phyloP scores from a whole-genome alignment of 2,888 invertebrate species.

The Spisula solida region DNA sequence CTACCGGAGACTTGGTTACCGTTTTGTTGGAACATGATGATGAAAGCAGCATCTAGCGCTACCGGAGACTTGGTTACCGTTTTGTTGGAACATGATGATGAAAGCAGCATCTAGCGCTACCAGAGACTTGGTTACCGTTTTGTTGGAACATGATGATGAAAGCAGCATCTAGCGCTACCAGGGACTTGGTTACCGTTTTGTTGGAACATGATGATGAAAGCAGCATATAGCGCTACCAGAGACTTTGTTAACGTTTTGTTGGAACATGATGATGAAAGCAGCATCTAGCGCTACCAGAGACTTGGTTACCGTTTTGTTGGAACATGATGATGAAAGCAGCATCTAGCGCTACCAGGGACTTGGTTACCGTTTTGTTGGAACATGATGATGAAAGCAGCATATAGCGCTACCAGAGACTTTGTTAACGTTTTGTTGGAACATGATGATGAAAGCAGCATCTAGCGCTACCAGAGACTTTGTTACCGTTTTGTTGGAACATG shows the following conservation, averaged over 20 bases:
- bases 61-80: too few species aligned
- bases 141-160: slow-evolving; percentile 5
- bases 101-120: too few species aligned
- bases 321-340: slow-evolving; percentile 22
- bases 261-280: slow-evolving; percentile 16
- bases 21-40: too few species aligned
- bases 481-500: slow-evolving; percentile 20
- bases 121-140: too few species aligned
- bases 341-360: neutral
- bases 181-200: neutral
- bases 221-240: slow-evolving; percentile 46
- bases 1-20: too few species aligned
- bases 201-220: slow-evolving; percentile 35
- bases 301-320: too few species aligned
- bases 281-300: too few species aligned
- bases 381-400: too few species aligned
- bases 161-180: neutral
- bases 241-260: too few species aligned
- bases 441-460: slow-evolving; percentile 12
- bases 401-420: slow-evolving; percentile 45
- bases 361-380: neutral
- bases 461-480: neutral
- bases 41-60: too few species aligned
- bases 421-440: too few species aligned
- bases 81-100: too few species aligned